Evolutionary conservation across 2,888 invertebrate genomes (phyloP), one percentile per base, ranked within the genome.

Genomic region (Criorhina ranunculi): DNA sequence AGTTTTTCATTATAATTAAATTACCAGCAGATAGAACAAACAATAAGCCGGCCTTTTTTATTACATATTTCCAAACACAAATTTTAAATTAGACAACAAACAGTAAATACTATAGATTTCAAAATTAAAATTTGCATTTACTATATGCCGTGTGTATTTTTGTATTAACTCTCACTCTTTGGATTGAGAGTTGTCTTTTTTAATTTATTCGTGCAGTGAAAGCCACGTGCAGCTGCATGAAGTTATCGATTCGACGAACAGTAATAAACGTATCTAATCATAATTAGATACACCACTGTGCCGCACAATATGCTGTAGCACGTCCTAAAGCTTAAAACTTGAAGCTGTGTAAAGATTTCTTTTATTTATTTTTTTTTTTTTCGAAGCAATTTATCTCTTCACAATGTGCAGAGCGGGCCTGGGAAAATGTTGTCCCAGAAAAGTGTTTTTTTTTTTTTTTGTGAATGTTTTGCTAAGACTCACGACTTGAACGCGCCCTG

Each of bases 401-500:
- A 9, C 44, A 24, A 0, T 29, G 6, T 12, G n/a, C 24, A 15
- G 35, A n/a, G 17, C 24, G 8, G 19, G 78, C 82, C 82, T 83
- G 82, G 82, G 82, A 83, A 83, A 83, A 83, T 49, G 46, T 83
- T 78, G 82, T 11, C 82, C 82, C 62, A 78, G 49, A 83, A 83
- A 73, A 35, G 5, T n/a, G n/a, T n/a, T n/a, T n/a, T n/a, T n/a
- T n/a, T n/a, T n/a, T n/a, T 42, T 69, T 81, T 42, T 31, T 4
- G 19, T 46, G 29, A 53, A 49, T 53, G 62, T 24, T 62, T 44
- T 62, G 37, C 51, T 35, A 31, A 66, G 51, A 60, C 53, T 77
- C 82, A 82, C 77, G 82, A 77, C 17, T 59, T 55, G 37, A 76
- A 44, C 69, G 73, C 73, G 73, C 73, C 73, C 46, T 5, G 19